phyloP scores from a whole-genome alignment of 2,113 vertebrate species.

The Telmatochromis sp. region DNA sequence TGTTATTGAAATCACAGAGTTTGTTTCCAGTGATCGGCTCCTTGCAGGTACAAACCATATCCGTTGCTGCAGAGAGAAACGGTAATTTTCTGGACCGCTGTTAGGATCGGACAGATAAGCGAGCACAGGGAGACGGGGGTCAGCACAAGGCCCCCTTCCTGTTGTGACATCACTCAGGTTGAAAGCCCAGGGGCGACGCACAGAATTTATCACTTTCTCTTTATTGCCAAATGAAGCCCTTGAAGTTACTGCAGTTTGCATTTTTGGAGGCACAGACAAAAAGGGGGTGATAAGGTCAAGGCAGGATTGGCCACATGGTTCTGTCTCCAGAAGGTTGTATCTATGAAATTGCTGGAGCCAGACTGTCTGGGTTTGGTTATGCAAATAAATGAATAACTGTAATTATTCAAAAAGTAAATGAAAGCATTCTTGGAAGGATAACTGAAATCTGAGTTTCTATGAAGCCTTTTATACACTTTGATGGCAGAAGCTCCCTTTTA shows the following conservation, averaged over 20 bases:
- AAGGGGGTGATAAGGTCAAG: conserved; percentile 7
- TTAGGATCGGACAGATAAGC: not conserved
- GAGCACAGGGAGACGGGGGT: not conserved
- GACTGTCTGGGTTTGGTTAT: not conserved
- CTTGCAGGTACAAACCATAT: not conserved
- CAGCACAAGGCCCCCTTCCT: not conserved
- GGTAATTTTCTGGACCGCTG: not conserved
- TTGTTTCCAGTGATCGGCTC: not conserved
- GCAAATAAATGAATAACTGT: not conserved
- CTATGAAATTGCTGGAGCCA: not conserved
- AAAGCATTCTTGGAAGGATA: not conserved
- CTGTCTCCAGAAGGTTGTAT: not conserved
- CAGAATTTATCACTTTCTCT: conserved; percentile 47
- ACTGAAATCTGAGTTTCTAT: not conserved
- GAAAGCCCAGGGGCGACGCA: not conserved
- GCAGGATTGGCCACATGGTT: not conserved
- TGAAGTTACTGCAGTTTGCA: conserved; percentile 17
- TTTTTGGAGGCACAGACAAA: not conserved
- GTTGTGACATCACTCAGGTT: conserved; percentile 17
- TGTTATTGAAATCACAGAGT: not conserved
- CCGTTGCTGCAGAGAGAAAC: not conserved
- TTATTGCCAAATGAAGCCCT: conserved; percentile 6
- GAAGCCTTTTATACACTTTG: not conserved
- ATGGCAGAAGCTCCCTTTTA: not conserved
- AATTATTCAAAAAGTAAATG: not conserved